A percentile compares a stretch with the other conserved stretches of the same genome.
These are phyloP conservation scores for Agrypnia vestita DNA, from an alignment of 1,140 invertebrate species.

Conservation along the genomic window DNA sequence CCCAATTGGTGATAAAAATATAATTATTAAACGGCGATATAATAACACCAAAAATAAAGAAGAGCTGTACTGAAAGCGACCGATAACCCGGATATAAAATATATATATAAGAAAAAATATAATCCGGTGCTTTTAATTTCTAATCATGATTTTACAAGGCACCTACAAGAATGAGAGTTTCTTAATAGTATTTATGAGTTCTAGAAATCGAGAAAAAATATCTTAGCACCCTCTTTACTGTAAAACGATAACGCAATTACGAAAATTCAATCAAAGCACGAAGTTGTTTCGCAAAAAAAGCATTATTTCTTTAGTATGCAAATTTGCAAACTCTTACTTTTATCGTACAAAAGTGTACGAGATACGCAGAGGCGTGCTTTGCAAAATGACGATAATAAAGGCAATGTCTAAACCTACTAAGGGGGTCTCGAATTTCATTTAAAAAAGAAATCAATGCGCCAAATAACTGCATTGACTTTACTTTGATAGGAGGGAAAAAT, in stretches of 20 bases:
- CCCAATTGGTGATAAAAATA: too few species aligned
- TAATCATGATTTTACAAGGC: too few species aligned
- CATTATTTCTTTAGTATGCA: conserved; percentile 32
- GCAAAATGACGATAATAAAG: conserved; percentile 1
- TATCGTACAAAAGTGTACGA: neutral
- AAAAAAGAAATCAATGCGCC: neutral
- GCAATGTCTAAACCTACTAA: neutral
- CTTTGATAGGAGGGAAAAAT: conserved; percentile 1
- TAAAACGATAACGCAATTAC: conserved; percentile 19
- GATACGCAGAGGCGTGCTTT: neutral
- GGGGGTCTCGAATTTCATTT: neutral
- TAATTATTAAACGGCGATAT: too few species aligned
- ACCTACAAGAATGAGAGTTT: too few species aligned
- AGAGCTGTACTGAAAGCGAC: too few species aligned
- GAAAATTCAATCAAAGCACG: conserved; percentile 20
- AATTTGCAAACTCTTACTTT: conserved; percentile 18
- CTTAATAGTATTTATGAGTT: too few species aligned
- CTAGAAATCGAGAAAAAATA: neutral
- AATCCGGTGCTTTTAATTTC: too few species aligned
- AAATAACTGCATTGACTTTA: neutral
- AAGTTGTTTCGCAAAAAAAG: conserved; percentile 6
- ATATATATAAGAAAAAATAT: too few species aligned
- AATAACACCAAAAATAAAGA: too few species aligned
- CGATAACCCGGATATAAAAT: too few species aligned
- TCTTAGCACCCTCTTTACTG: neutral